A percentile compares a stretch with the other conserved stretches of the same genome.
Conservation (phyloP, 1,140 invertebrate species). For the Latrodectus geometricus region DNA sequence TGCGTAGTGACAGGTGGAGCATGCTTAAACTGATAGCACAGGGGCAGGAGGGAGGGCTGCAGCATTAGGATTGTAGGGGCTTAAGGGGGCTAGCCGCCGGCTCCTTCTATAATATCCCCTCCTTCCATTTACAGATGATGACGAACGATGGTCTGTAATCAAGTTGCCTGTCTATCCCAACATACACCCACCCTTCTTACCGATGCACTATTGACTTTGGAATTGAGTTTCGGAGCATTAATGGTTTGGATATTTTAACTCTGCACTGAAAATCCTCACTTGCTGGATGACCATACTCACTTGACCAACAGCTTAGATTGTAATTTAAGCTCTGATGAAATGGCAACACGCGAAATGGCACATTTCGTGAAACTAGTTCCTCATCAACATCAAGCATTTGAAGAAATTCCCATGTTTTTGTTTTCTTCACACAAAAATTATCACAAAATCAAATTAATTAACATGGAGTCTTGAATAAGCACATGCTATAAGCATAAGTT, state of each 20-base stretch:
- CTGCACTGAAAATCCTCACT: not conserved
- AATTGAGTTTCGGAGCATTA: conserved; percentile 44
- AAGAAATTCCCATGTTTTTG: no score
- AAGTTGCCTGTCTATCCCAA: conserved; percentile 52
- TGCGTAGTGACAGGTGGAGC: conserved; percentile 60
- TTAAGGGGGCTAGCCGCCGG: not conserved
- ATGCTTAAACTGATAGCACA: conserved; percentile 43
- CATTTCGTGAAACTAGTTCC: no score
- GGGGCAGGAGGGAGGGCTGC: conserved; percentile 1
- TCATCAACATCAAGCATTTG: no score
- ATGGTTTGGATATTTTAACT: conserved; percentile 24
- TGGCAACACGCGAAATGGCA: no score
- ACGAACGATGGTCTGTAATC: conserved; percentile 61
- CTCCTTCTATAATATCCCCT: conserved; percentile 31
- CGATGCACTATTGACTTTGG: conserved; percentile 48
- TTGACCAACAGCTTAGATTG: not conserved
- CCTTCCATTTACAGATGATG: conserved; percentile 56
- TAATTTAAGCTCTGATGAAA: no score
- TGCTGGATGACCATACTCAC: not conserved
- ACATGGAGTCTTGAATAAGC: no score
- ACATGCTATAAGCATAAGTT: no score
- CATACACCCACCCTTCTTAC: conserved; percentile 16
- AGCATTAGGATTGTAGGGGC: conserved; percentile 8
- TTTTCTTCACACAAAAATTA: no score
- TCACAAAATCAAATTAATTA: no score